These are phyloP conservation scores for Lytechinus variegatus DNA, from an alignment of 35 echinoderm and acorn worm species.

Conservation along the genomic window DNA sequence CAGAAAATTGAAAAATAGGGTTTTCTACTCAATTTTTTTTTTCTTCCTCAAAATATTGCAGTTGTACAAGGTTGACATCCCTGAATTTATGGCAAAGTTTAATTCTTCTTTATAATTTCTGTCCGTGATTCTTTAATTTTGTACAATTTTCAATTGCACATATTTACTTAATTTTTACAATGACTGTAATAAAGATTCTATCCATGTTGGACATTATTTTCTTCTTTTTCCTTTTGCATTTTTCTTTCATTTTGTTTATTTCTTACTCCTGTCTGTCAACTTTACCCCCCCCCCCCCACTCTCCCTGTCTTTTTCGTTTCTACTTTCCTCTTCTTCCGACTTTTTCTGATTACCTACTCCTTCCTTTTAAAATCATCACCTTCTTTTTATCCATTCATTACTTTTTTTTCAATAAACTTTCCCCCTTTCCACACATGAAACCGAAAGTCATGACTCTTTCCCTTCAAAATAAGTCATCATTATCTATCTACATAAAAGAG, in stretches of 20 bases:
- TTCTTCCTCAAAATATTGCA: no score
- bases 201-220: no score
- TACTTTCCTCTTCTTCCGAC: neutral
- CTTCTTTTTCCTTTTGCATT: no score
- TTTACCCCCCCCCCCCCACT: neutral
- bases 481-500: neutral
- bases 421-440: neutral
- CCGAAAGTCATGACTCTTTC: neutral
- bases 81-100: no score
- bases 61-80: no score
- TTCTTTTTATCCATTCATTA: neutral
- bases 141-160: no score
- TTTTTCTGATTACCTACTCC: neutral
- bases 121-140: no score
- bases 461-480: neutral
- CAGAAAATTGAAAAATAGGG: no score
- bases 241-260: neutral
- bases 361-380: neutral
- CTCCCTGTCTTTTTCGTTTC: neutral
- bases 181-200: no score
- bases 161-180: no score
- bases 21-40: no score
- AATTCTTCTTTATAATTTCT: no score
- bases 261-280: neutral
- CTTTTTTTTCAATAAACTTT: neutral